A percentile compares a stretch with the other conserved stretches of the same genome.
phyloP scores from a whole-genome alignment of 2,113 vertebrate genomes.

The Deroptyus accipitrinus region DNA sequence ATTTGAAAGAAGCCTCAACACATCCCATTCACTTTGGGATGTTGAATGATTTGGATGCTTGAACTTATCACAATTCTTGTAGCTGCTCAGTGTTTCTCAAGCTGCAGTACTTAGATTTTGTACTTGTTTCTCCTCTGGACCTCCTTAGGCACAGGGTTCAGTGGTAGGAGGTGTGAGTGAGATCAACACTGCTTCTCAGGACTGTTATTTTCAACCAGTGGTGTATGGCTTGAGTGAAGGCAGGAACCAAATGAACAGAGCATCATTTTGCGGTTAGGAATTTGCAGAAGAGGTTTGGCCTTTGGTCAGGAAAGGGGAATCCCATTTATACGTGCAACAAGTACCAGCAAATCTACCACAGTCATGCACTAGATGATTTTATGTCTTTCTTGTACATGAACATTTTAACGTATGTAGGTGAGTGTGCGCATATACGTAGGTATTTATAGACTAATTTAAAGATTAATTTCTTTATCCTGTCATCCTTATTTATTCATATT shows the following conservation, averaged over 20 bases:
- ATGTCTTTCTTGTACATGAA: background rate
- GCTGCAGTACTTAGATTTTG: background rate
- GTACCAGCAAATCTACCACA: background rate
- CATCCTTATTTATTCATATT: conserved; percentile 70
- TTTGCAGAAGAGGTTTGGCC: background rate
- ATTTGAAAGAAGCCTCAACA: background rate
- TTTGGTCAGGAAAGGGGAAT: background rate
- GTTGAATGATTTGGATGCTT: background rate
- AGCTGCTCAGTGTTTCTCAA: background rate
- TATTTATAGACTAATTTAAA: conserved; percentile 3
- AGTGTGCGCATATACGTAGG: conserved; percentile 1
- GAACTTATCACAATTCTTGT: background rate
- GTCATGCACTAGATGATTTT: background rate
- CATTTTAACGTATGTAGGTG: conserved; percentile 3
- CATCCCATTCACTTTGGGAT: background rate
- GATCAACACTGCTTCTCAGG: background rate
- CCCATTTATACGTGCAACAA: background rate
- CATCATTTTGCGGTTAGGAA: background rate
- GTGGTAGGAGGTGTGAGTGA: background rate
- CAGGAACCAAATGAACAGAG: background rate
- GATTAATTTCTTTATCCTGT: conserved; percentile 8
- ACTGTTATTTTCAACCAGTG: background rate
- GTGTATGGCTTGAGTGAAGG: background rate
- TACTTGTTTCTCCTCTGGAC: background rate
- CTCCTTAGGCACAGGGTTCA: background rate